Base-by-base conservation (phyloP, 1,140 invertebrate species). In the Trialeurodes vaporariorum region DNA sequence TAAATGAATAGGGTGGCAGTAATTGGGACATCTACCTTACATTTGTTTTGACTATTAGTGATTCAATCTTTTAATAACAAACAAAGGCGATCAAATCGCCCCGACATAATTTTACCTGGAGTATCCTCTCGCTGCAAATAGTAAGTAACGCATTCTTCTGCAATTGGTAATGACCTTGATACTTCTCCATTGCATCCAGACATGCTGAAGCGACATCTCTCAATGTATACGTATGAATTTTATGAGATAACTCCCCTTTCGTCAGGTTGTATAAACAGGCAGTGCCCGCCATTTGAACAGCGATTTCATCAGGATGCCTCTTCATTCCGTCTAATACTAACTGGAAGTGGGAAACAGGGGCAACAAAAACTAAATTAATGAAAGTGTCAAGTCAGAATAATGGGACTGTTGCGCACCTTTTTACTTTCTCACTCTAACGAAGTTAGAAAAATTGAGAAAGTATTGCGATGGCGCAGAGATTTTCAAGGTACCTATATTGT, bases 241-340 rank as follows among this genome's bases (percentile, higher is more conserved):
- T 83, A 63, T 77, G 71, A 1, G 85, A 85, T 1, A 88, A 75
- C 71, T 87, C 85, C 22, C 84, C 84, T 73, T 87, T 86, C 0
- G 88, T 89, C 23, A 92, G 81, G 78, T 91, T 91, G 74, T 92
- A 92, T 23, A 92, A 79, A 76, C 89, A 92, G 25, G 90, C 90
- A 27, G 89, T 91, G 11, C 86, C 88, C 59, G 89, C 88, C 83
- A 91, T 88, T 79, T 92, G 90, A 59, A 92, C 85, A 25, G 83
- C 82, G 68, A 88, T 83, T 65, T 85, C 80, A 63, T 82, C 81
- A 2, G 83, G 83, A 78, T 91, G 86, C 25, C 79, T 77, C 73
- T 82, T 82, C 89, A 92, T 90, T 26, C 81, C 80, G 59, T 83
- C 83, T 69, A 91, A 75, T n/a, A 91, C 84, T 65, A 89, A 75